Evolutionary conservation across 1,140 invertebrate species (phyloP), one percentile per base, ranked within the genome.

Genomic region (Andrena cerasifolii): DNA sequence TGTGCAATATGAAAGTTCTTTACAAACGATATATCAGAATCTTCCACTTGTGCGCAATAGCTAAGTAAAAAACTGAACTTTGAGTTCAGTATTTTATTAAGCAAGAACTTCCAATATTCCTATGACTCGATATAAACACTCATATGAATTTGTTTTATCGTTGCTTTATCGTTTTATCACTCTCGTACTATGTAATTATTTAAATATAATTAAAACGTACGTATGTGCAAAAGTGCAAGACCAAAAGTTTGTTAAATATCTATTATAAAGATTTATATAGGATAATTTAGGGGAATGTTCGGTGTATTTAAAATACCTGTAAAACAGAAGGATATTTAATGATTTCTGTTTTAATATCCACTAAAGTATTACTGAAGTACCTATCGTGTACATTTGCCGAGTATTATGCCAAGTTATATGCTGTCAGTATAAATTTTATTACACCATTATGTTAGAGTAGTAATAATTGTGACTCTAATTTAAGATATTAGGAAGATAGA

Each of bases 371-470:
- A 7, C 49, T n/a, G 36, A 49, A 36, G 21, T 14, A 76, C 21
- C 56, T 68, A 31, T 24, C 43, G 16, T 68, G 43, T 58, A 75
- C 33, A 62, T 28, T 73, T 51, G 33, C 28, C 47, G 18, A 73
- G 49, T 36, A 53, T 40, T 14, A 51, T 61, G 26, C 33, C 21
- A 24, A 40, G 21, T n/a, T n/a, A 28, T 61, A 33, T 62, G 5
- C 24, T 73, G 53, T 62, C 16, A 54, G 7, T 31, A 75, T 33
- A 66, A 1, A 74, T 21, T 68, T 45, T 67, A 49, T 28, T 54
- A 77, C 28, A 68, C 26, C 63, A 78, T 63, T 59, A 65, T 43
- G 65, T 36, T 78, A 78, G 40, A 78, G 14, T 78, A 62, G 28
- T 45, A 53, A 24, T 18, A 28, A 24, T 5, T 70, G 33, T 54